phyloP scores from a whole-genome alignment of 2,797 vertebrate species.

The Streptopelia turtur region DNA sequence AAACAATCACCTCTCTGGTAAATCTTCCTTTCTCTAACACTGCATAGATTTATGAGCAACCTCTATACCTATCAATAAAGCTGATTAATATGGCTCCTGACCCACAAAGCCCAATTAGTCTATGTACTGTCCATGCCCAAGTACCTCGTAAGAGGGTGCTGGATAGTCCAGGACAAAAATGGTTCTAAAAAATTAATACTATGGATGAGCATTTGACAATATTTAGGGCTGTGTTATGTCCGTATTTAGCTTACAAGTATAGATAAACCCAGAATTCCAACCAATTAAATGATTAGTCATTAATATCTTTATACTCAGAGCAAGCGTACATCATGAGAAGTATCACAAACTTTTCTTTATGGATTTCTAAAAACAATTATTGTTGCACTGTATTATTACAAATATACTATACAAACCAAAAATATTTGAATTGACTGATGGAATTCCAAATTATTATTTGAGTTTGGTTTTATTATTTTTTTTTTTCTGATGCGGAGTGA shows the following conservation, averaged over 20 bases:
- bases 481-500: not conserved
- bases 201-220: not conserved
- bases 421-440: not conserved
- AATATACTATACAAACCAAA: not conserved
- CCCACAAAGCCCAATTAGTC: not conserved
- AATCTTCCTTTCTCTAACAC: not conserved
- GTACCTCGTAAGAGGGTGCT: not conserved
- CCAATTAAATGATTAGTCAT: not conserved
- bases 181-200: not conserved
- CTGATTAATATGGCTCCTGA: not conserved
- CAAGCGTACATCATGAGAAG: not conserved
- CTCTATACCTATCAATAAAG: not conserved
- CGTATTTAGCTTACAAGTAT: not conserved
- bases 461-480: not conserved
- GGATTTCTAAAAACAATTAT: not conserved
- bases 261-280: not conserved
- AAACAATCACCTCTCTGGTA: not conserved
- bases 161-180: not conserved
- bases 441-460: not conserved
- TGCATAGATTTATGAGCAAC: not conserved
- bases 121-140: not conserved
- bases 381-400: not conserved
- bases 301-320: not conserved
- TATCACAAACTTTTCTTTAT: not conserved
- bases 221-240: not conserved